phyloP scores from a whole-genome alignment of 2,797 vertebrate genomes.

The Tenualosa thibaudeaui region DNA sequence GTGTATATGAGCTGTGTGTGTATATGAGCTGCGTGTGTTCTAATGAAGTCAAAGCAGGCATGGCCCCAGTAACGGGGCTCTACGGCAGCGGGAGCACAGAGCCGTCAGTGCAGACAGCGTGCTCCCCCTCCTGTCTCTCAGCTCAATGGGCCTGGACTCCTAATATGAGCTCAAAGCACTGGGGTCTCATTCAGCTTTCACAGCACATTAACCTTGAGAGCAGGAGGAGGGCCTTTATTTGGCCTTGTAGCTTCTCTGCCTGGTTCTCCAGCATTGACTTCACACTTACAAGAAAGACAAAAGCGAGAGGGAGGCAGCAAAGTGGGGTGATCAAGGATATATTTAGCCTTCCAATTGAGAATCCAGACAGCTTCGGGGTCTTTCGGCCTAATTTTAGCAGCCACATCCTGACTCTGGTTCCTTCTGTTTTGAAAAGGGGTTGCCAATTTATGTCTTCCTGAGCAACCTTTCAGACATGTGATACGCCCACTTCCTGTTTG shows the following conservation, averaged over 20 bases:
- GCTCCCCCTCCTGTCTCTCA: neutral
- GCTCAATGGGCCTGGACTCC: neutral
- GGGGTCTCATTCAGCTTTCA: neutral
- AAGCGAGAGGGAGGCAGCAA: neutral
- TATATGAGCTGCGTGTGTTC: too few species aligned
- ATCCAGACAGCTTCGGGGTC: conserved; percentile 57
- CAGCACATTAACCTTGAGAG: conserved; percentile 11
- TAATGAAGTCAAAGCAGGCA: neutral
- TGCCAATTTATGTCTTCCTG: conserved; percentile 66
- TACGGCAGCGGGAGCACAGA: neutral
- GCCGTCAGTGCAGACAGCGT: neutral
- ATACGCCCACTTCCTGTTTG: conserved; percentile 75
- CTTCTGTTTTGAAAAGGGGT: conserved; percentile 58
- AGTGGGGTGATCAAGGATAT: conserved; percentile 31
- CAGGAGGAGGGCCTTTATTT: neutral
- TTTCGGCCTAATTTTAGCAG: conserved; percentile 65
- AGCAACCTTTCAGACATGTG: conserved; percentile 56
- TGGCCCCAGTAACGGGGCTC: neutral
- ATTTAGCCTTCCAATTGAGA: conserved; percentile 65
- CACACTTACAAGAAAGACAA: neutral
- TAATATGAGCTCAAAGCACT: neutral
- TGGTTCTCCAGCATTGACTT: neutral
- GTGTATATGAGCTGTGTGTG: too few species aligned
- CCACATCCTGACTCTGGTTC: conserved; percentile 64
- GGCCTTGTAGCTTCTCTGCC: neutral